A percentile compares a stretch with the other conserved stretches of the same genome.
Conservation (phyloP, 2,888 invertebrate genomes). For the Halocaridina rubra region DNA sequence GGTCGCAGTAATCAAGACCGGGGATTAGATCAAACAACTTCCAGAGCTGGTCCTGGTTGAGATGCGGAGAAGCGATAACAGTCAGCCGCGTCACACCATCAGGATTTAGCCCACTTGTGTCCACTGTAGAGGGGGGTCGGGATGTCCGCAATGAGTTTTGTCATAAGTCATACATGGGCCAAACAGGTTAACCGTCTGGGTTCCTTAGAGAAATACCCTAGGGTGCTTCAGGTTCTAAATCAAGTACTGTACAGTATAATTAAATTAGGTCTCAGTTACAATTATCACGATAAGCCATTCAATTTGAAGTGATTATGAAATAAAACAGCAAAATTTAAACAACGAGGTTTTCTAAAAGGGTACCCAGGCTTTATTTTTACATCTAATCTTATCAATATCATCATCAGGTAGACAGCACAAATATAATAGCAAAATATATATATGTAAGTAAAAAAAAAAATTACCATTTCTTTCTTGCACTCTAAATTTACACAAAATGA, state of each 20-base stretch:
- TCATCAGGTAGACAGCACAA: too few species aligned
- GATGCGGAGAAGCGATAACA: conserved; percentile 79
- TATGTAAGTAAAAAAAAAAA: too few species aligned
- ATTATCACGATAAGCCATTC: too few species aligned
- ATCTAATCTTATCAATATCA: too few species aligned
- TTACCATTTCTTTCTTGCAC: too few species aligned
- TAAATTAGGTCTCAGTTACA: too few species aligned
- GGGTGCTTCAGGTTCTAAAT: conserved; percentile 2
- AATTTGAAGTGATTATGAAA: too few species aligned
- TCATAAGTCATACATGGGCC: conserved; percentile 48
- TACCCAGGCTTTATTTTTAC: too few species aligned
- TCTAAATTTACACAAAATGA: too few species aligned
- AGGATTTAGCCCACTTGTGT: conserved; percentile 62
- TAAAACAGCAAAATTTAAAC: too few species aligned
- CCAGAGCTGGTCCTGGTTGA: conserved; percentile 83
- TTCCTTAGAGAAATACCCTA: conserved; percentile 23
- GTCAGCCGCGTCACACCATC: conserved; percentile 73
- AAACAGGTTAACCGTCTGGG: conserved; percentile 27
- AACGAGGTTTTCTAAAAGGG: too few species aligned
- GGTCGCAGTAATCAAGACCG: conserved; percentile 73
- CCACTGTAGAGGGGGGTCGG: conserved; percentile 57
- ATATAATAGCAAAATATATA: too few species aligned
- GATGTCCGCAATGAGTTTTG: conserved; percentile 54
- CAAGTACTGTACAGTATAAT: neutral
- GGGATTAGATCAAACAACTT: conserved; percentile 89